These are phyloP conservation scores for Tor tambroides DNA, from an alignment of 2,113 vertebrate species.

Conservation along the genomic window DNA sequence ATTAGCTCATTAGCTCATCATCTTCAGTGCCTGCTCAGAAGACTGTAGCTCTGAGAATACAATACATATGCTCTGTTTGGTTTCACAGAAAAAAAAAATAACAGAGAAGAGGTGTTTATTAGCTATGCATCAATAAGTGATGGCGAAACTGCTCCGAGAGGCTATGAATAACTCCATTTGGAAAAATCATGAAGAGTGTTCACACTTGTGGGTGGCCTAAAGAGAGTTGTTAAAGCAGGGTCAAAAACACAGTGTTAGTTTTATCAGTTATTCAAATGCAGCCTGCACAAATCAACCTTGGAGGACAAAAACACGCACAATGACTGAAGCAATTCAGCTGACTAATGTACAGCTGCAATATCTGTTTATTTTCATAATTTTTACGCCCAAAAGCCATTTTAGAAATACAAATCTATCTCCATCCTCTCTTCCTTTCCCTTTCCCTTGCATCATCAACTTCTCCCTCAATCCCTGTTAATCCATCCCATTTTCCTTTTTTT, in stretches of 20 bases:
- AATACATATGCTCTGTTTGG: not conserved
- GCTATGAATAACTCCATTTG: conserved; percentile 31
- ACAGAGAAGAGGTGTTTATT: conserved; percentile 10
- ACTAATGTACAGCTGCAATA: not conserved
- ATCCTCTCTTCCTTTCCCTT: not conserved
- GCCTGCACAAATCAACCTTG: not conserved
- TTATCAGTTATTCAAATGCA: conserved; percentile 26
- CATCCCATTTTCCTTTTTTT: not conserved
- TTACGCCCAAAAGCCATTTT: not conserved
- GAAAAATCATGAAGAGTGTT: conserved; percentile 8
- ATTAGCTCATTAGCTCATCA: conserved; percentile 15
- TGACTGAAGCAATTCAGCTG: not conserved
- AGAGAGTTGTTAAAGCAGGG: conserved; percentile 27
- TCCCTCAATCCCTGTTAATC: not conserved
- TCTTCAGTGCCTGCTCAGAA: not conserved
- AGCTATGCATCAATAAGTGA: not conserved
- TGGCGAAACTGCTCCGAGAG: not conserved
- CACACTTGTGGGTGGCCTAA: conserved; percentile 21
- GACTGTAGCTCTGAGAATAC: not conserved
- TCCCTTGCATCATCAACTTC: not conserved
- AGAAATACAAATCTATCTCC: not conserved
- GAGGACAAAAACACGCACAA: not conserved
- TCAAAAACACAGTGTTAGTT: conserved; percentile 4
- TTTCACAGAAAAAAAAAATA: not conserved
- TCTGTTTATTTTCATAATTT: not conserved